Evolutionary conservation across 2,797 vertebrate species (phyloP), one percentile per base, ranked within the genome.

Genomic region (Enteromius mattozi): DNA sequence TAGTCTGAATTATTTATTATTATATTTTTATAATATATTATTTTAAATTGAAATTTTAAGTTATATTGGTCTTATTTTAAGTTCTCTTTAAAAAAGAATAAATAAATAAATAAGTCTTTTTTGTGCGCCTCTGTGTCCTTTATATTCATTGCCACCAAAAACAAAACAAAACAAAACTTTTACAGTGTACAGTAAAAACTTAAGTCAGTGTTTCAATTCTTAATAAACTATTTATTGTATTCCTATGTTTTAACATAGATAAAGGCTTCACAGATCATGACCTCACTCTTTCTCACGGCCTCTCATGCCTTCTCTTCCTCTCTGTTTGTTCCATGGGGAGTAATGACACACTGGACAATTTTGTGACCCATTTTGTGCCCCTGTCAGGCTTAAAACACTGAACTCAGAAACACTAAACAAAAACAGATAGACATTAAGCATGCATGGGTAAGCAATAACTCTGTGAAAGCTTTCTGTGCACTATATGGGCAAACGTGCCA

Each of bases 221-320:
- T 30, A 45, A 49, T 14, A 35, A 61, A 61, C 27, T 19, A 14
- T 45, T 4, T 2, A 9, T 81, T 33, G 5, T 10, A 5, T 27
- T 33, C 16, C 3, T 30, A 33, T 63, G 7, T 68, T 61, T 33
- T 0, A 81, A 33, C 24, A 72, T 12, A 45, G 2, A 71, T 33
- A 19, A 17, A 14, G 10, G 24, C 17, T 72, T 61, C 51, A 10
- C 17, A 54, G 21, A 30, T 45, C 1, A 75, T 81, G 82, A 83
- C 81, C 65, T 71, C 72, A 78, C 54, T 13, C 21, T 87, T 95
- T 96, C 94, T 92, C 94, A 96, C 88, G 93, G 88, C 89, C 93
- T 90, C 85, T 78, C 65, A 71, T 78, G 47, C 79, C 51, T 51
- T 78, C 75, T 83, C 86, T 88, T 88, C 88, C 86, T 87, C 65